Evolutionary conservation across 2,797 vertebrate species (phyloP), one percentile per base, ranked within the genome.

Genomic region (Nasua narica): DNA sequence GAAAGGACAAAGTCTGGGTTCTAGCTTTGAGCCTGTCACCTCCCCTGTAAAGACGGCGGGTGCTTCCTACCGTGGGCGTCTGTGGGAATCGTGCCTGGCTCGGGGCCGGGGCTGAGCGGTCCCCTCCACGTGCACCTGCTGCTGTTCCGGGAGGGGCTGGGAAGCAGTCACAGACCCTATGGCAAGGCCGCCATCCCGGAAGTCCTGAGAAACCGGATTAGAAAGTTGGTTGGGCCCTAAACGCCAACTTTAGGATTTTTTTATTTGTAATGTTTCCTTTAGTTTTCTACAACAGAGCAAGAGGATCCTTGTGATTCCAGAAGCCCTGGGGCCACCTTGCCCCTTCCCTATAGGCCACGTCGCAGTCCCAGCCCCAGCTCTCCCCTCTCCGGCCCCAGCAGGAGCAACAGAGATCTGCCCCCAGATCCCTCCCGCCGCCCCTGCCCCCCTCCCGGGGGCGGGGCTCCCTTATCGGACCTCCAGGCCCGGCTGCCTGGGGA

Each of bases 391-490:
- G 2, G 15, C 27, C 16, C 32, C 4, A 11, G n/a, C 35, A 16
- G 3, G 60, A 15, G 14, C 60, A n/a, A 7, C 7, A 3, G 7
- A 7, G 32, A n/a, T 65, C 29, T 18, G 25, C 87, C 48, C 18
- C 46, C 1, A 9, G 16, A 2, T 23, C 2, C 43, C 12, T 0
- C 50, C 0, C 16, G 9, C 0, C 0, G 0, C 74, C 13, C 0
- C 25, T n/a, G 37, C 0, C 43, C 5, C 0, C 0, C 0, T 76
- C 19, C 0, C 0, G 27, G 12, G 94, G 79, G 67, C 70, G 14
- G 6, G 13, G 67, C 50, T 90, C 79, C 77, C 95, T 91, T 19
- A 96, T 15, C n/a, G 18, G 92, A 16, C 0, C 0, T 40, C 58
- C 32, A 0, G 40, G 16, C 46, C 43, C 5, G 43, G 43, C 43